A percentile compares a stretch with the other conserved stretches of the same genome.
phyloP scores from a whole-genome alignment of 2,113 vertebrate species.

The Dasyornis broadbenti region DNA sequence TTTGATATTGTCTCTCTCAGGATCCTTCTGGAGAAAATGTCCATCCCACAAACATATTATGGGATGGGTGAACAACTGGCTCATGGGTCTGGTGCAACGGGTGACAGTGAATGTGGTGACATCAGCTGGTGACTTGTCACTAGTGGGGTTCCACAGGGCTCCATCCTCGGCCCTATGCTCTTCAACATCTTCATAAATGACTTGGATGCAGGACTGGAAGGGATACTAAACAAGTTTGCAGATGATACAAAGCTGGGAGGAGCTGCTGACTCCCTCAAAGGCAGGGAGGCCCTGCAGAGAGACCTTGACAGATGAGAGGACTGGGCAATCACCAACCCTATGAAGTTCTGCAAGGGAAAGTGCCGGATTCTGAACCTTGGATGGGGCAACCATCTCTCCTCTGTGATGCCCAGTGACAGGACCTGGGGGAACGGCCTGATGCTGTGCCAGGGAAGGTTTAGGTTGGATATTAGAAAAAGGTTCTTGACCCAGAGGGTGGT shows the following conservation, averaged over 20 bases:
- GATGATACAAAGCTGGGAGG: no score
- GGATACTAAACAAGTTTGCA: no score
- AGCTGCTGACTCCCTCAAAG: no score
- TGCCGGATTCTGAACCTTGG: no score
- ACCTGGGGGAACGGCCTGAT: neutral
- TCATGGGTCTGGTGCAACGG: rapidly evolving
- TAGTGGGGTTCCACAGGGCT: neutral
- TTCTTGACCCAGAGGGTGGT: neutral
- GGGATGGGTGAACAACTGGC: neutral
- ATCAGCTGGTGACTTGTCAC: neutral
- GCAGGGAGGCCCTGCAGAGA: no score
- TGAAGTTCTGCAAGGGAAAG: no score
- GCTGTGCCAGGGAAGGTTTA: neutral
- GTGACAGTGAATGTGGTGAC: neutral
- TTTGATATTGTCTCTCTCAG: neutral
- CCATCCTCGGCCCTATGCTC: no score
- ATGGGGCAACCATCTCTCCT: neutral
- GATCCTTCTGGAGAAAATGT: neutral
- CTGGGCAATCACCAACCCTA: no score
- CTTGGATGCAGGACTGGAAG: no score
- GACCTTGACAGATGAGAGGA: no score
- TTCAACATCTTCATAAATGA: no score
- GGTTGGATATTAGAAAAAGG: neutral
- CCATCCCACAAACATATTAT: neutral
- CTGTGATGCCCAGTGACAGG: neutral